Percentiles rank a stretch among this genome's conserved stretches.
phyloP scores from a whole-genome alignment of 2,113 vertebrate genomes.

The Lamprotornis superbus region DNA sequence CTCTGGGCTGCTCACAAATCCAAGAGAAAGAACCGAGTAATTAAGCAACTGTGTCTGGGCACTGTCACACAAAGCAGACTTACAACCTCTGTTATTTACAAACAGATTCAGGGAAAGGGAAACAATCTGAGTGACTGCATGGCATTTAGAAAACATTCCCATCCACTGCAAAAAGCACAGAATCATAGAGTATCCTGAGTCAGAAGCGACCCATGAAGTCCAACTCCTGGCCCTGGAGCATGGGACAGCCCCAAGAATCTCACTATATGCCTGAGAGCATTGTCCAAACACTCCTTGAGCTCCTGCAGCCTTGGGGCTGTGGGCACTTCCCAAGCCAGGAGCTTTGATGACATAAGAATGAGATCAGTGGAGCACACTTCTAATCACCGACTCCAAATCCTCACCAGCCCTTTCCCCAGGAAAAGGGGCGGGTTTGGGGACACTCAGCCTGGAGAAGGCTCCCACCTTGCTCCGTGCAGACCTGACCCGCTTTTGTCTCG shows the following conservation, averaged over 20 bases:
- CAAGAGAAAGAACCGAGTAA: neutral
- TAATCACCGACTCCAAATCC: accelerated
- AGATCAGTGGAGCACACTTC: neutral
- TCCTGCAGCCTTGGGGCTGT: neutral
- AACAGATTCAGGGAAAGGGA: neutral
- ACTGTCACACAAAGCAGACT: neutral
- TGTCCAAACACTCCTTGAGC: neutral
- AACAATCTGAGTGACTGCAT: neutral
- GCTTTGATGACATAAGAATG: neutral
- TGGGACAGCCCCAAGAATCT: neutral
- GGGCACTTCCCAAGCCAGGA: neutral
- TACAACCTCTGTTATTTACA: neutral
- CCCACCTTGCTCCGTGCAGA: neutral
- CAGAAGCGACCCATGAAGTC: neutral
- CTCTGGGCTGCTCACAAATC: neutral
- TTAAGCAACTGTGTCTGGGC: accelerated
- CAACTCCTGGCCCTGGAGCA: neutral
- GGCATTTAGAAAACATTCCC: neutral
- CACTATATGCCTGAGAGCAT: accelerated
- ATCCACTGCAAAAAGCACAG: neutral
- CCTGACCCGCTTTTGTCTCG: neutral
- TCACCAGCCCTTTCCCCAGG: neutral
- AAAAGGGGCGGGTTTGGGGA: neutral
- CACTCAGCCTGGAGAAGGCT: neutral
- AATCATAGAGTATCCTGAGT: neutral